Conservation (phyloP, 1,140 invertebrate species). For the Galleria mellonella region DNA sequence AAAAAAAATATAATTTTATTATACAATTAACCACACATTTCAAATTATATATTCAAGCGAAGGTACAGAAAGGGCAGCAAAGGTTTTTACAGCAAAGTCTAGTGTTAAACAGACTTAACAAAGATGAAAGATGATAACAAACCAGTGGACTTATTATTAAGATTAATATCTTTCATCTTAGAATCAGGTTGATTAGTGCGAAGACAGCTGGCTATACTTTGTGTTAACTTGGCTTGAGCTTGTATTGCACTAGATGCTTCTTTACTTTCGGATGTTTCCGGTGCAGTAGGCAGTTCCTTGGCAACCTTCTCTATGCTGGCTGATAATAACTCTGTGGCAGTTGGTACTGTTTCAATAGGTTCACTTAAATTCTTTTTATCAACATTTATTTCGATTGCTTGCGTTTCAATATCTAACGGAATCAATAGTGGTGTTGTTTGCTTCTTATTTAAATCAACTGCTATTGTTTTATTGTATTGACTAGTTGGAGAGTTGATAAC, state of each 20-base stretch:
- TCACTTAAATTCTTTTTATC: slow-evolving; percentile 34
- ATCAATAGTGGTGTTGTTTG: slow-evolving; percentile 23
- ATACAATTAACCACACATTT: too few relatives aligned
- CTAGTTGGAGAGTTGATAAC: slow-evolving; percentile 57
- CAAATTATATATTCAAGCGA: too few relatives aligned
- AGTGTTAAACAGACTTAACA: too few relatives aligned
- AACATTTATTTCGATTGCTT: slow-evolving; percentile 27
- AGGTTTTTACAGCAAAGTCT: too few relatives aligned
- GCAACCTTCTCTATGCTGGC: slow-evolving; percentile 59
- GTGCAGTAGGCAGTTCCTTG: slow-evolving; percentile 28
- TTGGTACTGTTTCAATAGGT: slow-evolving; percentile 27
- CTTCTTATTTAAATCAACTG: slow-evolving; percentile 27
- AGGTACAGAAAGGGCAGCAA: too few relatives aligned
- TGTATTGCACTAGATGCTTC: slow-evolving; percentile 43
- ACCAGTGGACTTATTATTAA: slow-evolving; percentile 59
- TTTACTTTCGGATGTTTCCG: slow-evolving; percentile 17
- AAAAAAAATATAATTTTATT: slow-evolving; percentile 8
- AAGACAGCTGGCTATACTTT: slow-evolving; percentile 48
- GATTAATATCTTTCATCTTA: slow-evolving; percentile 67
- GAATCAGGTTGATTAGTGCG: slow-evolving; percentile 41
- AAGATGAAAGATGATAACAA: slow-evolving; percentile 11
- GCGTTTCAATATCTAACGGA: slow-evolving; percentile 27
- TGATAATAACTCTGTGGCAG: slow-evolving; percentile 47
- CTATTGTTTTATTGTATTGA: slow-evolving; percentile 37
- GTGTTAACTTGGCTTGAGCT: slow-evolving; percentile 59